Base-by-base conservation (phyloP, 2,888 invertebrate species). In the Drosophila austrosaltans region DNA sequence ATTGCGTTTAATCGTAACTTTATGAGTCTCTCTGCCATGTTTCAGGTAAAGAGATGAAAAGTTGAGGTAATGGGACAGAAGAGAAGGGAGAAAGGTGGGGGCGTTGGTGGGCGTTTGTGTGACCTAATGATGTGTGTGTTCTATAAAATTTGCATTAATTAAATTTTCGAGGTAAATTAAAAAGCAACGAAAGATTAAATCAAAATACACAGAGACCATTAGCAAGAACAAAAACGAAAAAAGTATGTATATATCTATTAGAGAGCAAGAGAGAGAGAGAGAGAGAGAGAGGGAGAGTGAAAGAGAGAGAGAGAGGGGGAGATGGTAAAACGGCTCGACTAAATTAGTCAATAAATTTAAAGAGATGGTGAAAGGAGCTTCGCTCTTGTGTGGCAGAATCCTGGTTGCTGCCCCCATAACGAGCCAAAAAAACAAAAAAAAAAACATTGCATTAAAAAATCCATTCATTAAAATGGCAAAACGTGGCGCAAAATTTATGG, bases 401-500 rank as follows among this genome's bases (percentile, higher is more conserved):
- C 61, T n/a, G 53, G 56, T 16, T 57, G 63, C 56, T 40, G 10
- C 57, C 63, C 60, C 7, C 76, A 71, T 75, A 85, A 89, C 77
- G 87, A 84, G 85, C 74, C 77, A 64, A 74, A 73, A 32, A 36
- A 36, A 36, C 0, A 28, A 28, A 75, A 88, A 81, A 63, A 73
- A 69, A 75, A 89, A 82, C 88, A 87, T 89, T 89, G 79, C 87
- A 87, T 89, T 85, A 89, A 85, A 81, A 89, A 89, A 78, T 88
- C 89, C 87, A 87, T 87, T 87, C 87, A 89, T 87, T 87, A 89
- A 88, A 87, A 76, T 89, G 87, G 89, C 84, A 79, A 89, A 88
- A 82, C 86, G 88, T 82, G 87, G 88, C 87, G 75, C 73, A 57
- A 77, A 88, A 88, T 87, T 89, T 87, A 87, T 89, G 77, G 84